Percentiles rank a stretch among this genome's conserved stretches.
Conservation (phyloP, 2,888 invertebrate genomes). For the Euzetes globulus region DNA sequence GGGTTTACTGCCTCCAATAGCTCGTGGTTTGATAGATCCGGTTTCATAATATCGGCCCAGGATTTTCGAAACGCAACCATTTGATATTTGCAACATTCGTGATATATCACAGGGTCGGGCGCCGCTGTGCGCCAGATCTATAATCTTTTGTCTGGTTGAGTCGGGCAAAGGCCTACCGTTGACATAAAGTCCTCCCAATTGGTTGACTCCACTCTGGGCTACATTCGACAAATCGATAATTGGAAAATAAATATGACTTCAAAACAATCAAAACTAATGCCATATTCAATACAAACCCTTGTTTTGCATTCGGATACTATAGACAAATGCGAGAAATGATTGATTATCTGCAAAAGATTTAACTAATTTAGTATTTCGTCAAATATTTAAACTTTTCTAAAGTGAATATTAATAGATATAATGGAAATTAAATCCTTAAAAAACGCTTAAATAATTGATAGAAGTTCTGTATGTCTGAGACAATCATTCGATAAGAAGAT, state of each 20-base stretch:
- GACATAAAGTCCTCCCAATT: slow-evolving; percentile 95
- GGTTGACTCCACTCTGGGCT: slow-evolving; percentile 98
- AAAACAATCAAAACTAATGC: not conserved
- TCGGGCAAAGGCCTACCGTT: slow-evolving; percentile 91
- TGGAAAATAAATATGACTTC: not conserved
- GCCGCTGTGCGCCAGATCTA: slow-evolving; percentile 84
- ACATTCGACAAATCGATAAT: slow-evolving; percentile 38
- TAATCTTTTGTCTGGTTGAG: slow-evolving; percentile 93
- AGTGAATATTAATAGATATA: not conserved
- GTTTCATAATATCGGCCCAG: slow-evolving; percentile 96
- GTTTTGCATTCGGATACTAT: not conserved
- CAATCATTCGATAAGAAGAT: slow-evolving; percentile 10
- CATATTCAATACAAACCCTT: slow-evolving; percentile 11
- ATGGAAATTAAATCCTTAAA: not conserved
- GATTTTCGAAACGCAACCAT: slow-evolving; percentile 97
- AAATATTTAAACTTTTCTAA: not conserved
- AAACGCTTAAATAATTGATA: slow-evolving; percentile 23
- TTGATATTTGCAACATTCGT: slow-evolving; percentile 82
- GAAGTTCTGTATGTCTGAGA: not conserved
- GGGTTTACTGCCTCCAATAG: slow-evolving; percentile 94
- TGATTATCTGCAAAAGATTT: slow-evolving; percentile 21
- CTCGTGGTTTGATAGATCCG: slow-evolving; percentile 91
- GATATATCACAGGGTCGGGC: slow-evolving; percentile 98
- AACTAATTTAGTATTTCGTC: not conserved
- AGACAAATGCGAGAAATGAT: not conserved